Base-by-base conservation (phyloP, 2,113 vertebrate species). In the Rhabdomys dilectus region DNA sequence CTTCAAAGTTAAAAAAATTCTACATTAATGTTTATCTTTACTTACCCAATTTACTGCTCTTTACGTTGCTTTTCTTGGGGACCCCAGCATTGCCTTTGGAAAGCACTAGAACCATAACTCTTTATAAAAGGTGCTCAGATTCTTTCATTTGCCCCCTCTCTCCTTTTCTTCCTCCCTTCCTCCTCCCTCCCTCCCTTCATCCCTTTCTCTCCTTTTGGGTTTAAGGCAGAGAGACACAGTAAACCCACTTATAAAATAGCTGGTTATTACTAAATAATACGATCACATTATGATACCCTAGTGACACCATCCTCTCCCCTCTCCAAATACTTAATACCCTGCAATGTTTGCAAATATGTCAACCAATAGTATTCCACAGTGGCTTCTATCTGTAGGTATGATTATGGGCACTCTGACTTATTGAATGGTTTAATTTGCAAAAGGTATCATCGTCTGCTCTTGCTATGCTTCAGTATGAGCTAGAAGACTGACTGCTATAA, bases 11-110 rank as follows among this genome's bases (percentile, higher is more conserved):
- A 64, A 96, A 96, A 93, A n/a, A 12, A 22, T 1, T 24, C 70
- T 85, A 85, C 88, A 88, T 90, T 88, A 93, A 95, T 91, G 96
- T 97, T 91, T 56, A 95, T 62, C 81, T 89, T 60, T 89, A 96
- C 81, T 97, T 98, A 97, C 77, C 53, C 73, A 97, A 68, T 94
- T 96, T 94, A 73, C 6, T 68, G 58, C 51, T 60, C 64, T 92
- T 93, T 91, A 66, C 4, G 39, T 5, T 62, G 78, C 15, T 70
- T 45, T 90, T 68, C 48, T 56, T 68, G 45, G 53, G 53, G 93
- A 91, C 88, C 29, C 58, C 36, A 42, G 19, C 68, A 48, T 85
- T 93, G 80, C 22, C 64, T 19, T 77, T 8, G 82, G 95, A 92
- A 93, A 76, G 66, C 17, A 56, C 66, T 96, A 93, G 51, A 45